phyloP scores from a whole-genome alignment of 1,140 invertebrate genomes.

The Hyles vespertilio region DNA sequence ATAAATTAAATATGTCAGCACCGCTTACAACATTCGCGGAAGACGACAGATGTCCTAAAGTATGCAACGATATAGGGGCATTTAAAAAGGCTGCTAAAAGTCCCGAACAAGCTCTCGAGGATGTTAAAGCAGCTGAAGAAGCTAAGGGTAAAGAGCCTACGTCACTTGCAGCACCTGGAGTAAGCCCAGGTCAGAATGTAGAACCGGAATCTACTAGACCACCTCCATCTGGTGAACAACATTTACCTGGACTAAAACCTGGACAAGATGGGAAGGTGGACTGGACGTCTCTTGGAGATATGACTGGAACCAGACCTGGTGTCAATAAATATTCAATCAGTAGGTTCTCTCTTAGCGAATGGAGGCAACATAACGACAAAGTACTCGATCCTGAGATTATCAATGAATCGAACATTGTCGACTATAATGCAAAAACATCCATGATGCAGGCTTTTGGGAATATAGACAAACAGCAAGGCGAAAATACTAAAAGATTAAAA shows the following conservation, averaged over 20 bases:
- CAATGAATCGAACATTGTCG: constrained; percentile 69
- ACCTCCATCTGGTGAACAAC: constrained; percentile 51
- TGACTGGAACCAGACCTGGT: constrained; percentile 82
- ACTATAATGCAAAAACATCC: constrained; percentile 77
- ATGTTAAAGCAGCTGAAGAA: constrained; percentile 37
- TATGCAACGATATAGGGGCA: constrained; percentile 55
- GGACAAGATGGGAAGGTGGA: constrained; percentile 83
- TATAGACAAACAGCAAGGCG: constrained; percentile 80
- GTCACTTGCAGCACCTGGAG: constrained; percentile 1
- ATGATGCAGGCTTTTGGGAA: constrained; percentile 78
- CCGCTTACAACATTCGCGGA: constrained; percentile 48
- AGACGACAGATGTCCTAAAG: constrained; percentile 51
- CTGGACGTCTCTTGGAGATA: constrained; percentile 80
- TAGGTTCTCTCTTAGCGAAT: constrained; percentile 81
- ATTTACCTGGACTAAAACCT: constrained; percentile 75
- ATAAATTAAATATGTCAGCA: constrained; percentile 21
- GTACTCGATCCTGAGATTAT: constrained; percentile 74
- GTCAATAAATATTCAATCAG: constrained; percentile 86
- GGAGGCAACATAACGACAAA: constrained; percentile 80
- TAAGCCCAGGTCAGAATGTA: constrained; percentile 12
- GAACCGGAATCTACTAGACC: constrained; percentile 12
- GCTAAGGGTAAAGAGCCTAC: constrained; percentile 13
- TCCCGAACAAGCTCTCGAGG: constrained; percentile 42
- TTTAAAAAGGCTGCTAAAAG: constrained; percentile 51
- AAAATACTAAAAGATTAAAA: constrained; percentile 79